These are phyloP conservation scores for Apomyelois bistriatella DNA, from an alignment of 2,888 invertebrate species.

Conservation along the genomic window DNA sequence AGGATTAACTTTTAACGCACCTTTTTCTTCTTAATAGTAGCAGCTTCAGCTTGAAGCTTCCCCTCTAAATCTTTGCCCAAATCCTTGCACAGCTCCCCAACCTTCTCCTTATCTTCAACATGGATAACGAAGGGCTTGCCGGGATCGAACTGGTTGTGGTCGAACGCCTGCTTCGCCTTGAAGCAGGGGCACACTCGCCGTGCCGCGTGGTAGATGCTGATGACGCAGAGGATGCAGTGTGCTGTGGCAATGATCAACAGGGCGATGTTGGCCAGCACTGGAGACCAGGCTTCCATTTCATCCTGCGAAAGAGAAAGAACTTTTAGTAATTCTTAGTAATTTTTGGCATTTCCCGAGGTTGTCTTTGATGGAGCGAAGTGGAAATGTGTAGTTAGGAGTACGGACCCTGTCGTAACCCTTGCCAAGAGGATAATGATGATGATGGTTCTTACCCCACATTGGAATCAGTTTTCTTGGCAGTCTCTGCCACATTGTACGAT, in stretches of 20 bases:
- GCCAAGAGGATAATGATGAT: no score
- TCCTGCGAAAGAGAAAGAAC: constrained; percentile 49
- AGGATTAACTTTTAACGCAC: constrained; percentile 24
- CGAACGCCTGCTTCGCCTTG: constrained; percentile 60
- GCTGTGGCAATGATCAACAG: constrained; percentile 79
- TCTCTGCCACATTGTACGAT: no score
- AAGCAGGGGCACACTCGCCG: constrained; percentile 80
- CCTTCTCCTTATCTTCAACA: constrained; percentile 60
- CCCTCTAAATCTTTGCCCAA: constrained; percentile 65
- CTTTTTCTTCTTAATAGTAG: constrained; percentile 56
- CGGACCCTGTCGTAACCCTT: no score
- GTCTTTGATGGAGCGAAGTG: no score
- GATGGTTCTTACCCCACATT: no score
- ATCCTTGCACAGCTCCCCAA: constrained; percentile 56
- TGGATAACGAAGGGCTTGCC: constrained; percentile 55
- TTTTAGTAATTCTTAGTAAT: background rate
- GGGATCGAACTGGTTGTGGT: constrained; percentile 77
- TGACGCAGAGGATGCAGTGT: constrained; percentile 78
- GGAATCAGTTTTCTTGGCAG: no score
- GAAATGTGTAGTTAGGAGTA: no score
- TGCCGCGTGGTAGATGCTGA: constrained; percentile 76
- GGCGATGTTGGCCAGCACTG: constrained; percentile 82
- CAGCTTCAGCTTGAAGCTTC: constrained; percentile 56
- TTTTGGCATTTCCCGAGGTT: no score
- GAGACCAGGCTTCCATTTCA: constrained; percentile 79